Conservation (phyloP, 37 sponge, comb jelly and placozoan genomes). For the Agelas oroides region DNA sequence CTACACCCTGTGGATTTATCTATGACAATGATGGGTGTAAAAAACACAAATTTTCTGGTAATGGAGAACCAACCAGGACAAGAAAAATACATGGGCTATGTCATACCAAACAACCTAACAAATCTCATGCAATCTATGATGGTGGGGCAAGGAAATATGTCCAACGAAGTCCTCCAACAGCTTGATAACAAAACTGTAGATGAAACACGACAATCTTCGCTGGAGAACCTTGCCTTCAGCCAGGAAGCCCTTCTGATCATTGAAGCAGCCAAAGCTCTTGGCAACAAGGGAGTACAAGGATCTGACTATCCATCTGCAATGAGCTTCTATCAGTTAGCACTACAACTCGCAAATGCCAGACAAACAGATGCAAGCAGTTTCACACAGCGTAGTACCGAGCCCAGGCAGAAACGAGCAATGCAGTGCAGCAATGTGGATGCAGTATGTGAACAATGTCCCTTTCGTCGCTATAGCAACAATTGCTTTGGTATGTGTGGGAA, state of each 20-base stretch:
- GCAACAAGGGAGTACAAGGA: neutral
- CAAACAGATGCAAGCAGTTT: neutral
- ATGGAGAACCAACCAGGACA: neutral
- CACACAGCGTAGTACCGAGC: no score
- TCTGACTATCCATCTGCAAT: neutral
- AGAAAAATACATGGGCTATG: neutral
- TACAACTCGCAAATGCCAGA: constrained; percentile 1
- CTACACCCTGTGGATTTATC: neutral
- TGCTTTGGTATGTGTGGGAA: constrained; percentile 49
- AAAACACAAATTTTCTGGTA: constrained; percentile 1
- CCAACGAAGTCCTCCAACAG: neutral
- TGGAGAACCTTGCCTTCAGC: neutral
- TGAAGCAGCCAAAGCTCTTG: constrained; percentile 18
- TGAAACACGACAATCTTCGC: neutral
- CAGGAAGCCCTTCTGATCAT: neutral
- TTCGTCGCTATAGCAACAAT: neutral
- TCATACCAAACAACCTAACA: neutral
- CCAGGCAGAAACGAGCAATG: no score
- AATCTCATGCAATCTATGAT: neutral
- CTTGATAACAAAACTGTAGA: neutral
- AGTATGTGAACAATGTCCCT: no score
- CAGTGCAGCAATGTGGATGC: neutral
- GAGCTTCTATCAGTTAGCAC: constrained; percentile 1
- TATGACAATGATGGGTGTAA: constrained; percentile 17
- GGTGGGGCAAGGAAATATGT: neutral